Conservation (phyloP, 2,113 vertebrate genomes). For the Hemicordylus capensis region DNA sequence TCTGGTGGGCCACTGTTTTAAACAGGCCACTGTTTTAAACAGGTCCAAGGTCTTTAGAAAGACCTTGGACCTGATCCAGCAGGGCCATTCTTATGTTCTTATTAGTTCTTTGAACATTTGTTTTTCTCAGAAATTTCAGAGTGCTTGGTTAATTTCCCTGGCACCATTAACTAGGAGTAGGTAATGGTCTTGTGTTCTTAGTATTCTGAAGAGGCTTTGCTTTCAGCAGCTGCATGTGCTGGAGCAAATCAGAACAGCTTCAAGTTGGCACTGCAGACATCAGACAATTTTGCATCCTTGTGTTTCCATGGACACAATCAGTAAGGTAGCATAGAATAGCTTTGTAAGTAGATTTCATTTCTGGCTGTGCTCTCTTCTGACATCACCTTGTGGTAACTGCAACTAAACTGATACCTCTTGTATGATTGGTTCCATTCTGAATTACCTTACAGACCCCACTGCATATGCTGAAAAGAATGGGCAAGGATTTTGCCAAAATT, state of each 20-base stretch:
- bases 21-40: too few relatives aligned
- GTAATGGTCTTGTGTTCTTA: background rate
- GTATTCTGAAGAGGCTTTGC: conserved; percentile 24
- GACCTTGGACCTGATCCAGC: too few relatives aligned
- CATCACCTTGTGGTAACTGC: background rate
- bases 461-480: conserved; percentile 30
- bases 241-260: conserved; percentile 43
- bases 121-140: conserved; percentile 27
- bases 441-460: conserved; percentile 42
- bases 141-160: conserved; percentile 17
- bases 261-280: conserved; percentile 39
- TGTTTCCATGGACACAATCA: conserved; percentile 57
- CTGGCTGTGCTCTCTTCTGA: conserved; percentile 15
- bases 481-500: conserved; percentile 18
- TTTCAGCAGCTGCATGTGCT: conserved; percentile 42
- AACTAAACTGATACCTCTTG: background rate
- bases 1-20: too few relatives aligned
- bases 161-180: conserved; percentile 6
- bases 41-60: too few relatives aligned
- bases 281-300: conserved; percentile 11
- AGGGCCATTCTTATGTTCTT: too few relatives aligned
- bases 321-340: conserved; percentile 24
- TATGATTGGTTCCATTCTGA: conserved; percentile 46
- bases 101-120: conserved; percentile 34
- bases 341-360: conserved; percentile 38